A percentile compares a stretch with the other conserved stretches of the same genome.
Conservation (phyloP, 2,797 vertebrate genomes). For the Pelobates cultripes region DNA sequence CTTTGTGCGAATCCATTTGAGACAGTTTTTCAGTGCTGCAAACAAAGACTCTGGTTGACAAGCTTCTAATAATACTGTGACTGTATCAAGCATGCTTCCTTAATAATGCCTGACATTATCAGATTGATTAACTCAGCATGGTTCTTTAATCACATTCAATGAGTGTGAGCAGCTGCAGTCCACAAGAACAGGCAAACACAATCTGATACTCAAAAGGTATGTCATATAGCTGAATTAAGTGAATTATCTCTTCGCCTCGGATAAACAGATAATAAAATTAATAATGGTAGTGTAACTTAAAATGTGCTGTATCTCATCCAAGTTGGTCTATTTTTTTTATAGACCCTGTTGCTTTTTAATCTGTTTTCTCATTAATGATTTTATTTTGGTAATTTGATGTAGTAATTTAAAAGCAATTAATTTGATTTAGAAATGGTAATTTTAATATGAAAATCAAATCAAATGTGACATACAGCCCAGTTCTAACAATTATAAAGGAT, state of each 20-base stretch:
- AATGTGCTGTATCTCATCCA: too few relatives aligned
- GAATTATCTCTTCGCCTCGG: constrained; percentile 31
- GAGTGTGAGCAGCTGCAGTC: constrained; percentile 67
- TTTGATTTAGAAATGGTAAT: too few relatives aligned
- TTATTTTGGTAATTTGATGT: too few relatives aligned
- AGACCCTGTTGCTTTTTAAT: too few relatives aligned
- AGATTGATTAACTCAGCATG: constrained; percentile 73
- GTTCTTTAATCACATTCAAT: constrained; percentile 73
- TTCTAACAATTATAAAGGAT: too few relatives aligned
- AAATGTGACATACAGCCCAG: too few relatives aligned
- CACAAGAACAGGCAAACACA: constrained; percentile 60
- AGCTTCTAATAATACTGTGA: constrained; percentile 65
- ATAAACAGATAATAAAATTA: constrained; percentile 16
- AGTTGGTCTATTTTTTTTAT: too few relatives aligned
- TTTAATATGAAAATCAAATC: too few relatives aligned
- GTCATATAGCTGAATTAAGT: constrained; percentile 29
- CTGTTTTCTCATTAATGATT: too few relatives aligned
- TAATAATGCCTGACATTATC: constrained; percentile 75
- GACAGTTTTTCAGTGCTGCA: constrained; percentile 59
- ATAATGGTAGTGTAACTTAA: too few relatives aligned
- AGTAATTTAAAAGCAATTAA: too few relatives aligned
- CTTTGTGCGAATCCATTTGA: constrained; percentile 61
- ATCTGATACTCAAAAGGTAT: constrained; percentile 23
- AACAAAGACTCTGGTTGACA: constrained; percentile 66
- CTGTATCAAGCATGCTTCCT: constrained; percentile 66